Percentiles rank a stretch among this genome's conserved stretches.
These are phyloP conservation scores for Daktulosphaira vitifoliae DNA, from an alignment of 1,140 invertebrate genomes.

Conservation along the genomic window DNA sequence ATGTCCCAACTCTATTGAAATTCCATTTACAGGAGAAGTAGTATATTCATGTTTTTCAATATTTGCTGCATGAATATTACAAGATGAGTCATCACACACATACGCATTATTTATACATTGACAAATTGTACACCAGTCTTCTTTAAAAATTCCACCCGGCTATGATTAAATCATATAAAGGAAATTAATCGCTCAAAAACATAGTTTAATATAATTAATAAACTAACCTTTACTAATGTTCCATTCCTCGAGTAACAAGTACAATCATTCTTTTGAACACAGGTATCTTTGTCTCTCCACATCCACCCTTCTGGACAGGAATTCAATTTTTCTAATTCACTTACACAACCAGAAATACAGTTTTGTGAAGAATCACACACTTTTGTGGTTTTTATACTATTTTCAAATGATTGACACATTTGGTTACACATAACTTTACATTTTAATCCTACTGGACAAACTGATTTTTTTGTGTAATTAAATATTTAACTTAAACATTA, in stretches of 20 bases:
- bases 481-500: no score
- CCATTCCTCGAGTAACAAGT: conserved; percentile 56
- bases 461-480: no score
- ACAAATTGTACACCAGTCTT: conserved; percentile 56
- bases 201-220: conserved; percentile 28
- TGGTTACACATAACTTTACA: conserved; percentile 56
- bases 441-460: conserved; percentile 33
- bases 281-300: conserved; percentile 59
- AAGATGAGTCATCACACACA: conserved; percentile 51
- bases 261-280: conserved; percentile 59
- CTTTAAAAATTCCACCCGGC: conserved; percentile 51
- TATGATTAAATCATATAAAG: conserved; percentile 43
- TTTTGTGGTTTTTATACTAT: conserved; percentile 43
- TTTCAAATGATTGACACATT: conserved; percentile 50
- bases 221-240: conserved; percentile 51
- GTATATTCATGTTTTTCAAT: conserved; percentile 15
- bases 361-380: conserved; percentile 42
- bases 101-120: conserved; percentile 68
- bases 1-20: background rate
- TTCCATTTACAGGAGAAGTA: conserved; percentile 27
- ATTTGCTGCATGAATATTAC: conserved; percentile 37
- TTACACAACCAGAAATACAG: conserved; percentile 39
- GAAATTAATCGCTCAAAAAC: no score
- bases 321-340: conserved; percentile 20
- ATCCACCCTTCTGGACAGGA: conserved; percentile 44